Conservation (phyloP, 2,888 invertebrate species). For the Agrypnus murinus region DNA sequence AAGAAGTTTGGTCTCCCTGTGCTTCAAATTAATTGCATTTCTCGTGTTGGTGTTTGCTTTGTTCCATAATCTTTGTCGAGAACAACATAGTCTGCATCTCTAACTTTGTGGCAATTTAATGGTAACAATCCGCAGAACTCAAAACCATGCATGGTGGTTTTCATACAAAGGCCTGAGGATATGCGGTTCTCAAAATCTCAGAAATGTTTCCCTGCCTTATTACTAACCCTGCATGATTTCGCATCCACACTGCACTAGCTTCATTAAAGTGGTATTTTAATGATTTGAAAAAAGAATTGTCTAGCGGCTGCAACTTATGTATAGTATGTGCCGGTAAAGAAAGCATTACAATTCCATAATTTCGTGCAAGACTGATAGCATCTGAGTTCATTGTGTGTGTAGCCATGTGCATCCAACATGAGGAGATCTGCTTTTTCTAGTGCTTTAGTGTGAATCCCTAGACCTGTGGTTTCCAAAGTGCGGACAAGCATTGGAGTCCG, state of each 20-base stretch:
- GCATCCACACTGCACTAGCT: constrained; percentile 8
- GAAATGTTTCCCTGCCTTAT: background rate
- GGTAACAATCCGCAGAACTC: background rate
- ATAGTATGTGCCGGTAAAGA: constrained; percentile 58
- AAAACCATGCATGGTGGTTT: constrained; percentile 2
- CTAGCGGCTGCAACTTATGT: constrained; percentile 56
- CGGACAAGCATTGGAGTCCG: too few relatives aligned
- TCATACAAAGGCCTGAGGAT: background rate
- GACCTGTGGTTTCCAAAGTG: too few relatives aligned
- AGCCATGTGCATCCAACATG: constrained; percentile 50
- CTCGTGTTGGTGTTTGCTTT: background rate
- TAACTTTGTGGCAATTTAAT: background rate
- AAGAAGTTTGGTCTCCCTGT: background rate
- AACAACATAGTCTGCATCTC: constrained; percentile 5
- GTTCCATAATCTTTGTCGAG: background rate
- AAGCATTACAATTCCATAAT: constrained; percentile 55
- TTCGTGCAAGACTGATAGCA: constrained; percentile 51
- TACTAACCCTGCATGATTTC: background rate
- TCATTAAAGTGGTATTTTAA: constrained; percentile 22
- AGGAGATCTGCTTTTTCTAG: too few relatives aligned
- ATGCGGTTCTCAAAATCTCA: background rate
- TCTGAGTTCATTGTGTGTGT: constrained; percentile 49
- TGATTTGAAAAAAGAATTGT: constrained; percentile 55
- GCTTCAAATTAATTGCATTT: background rate
- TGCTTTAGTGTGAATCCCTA: too few relatives aligned